Evolutionary conservation across 2,888 invertebrate species (phyloP), one percentile per base, ranked within the genome.

Genomic region (Geophilus truncorum): DNA sequence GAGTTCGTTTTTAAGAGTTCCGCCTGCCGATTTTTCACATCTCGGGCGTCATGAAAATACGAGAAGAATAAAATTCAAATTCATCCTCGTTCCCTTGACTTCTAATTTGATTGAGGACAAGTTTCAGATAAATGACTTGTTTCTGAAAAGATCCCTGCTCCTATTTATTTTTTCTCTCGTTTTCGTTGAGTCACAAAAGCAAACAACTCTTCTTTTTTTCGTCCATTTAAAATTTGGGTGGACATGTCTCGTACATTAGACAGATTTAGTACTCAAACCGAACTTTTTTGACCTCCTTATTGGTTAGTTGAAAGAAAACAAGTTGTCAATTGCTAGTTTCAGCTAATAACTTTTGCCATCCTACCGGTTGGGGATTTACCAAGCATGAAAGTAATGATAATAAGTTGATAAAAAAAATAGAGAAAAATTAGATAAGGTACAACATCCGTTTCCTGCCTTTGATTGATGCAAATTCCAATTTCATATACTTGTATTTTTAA

Each of bases 41-140:
- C 23, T 62, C 23, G 57, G 57, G 57, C 57, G 57, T 62, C 57
- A 62, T 23, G 10, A 18, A 6, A 62, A 62, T 23, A 23, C 4
- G 57, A 62, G 57, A 62, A 62, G 57, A 62, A 40, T 40, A 40
- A 40, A 62, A 62, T 62, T 62, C 57, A 62, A 62, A 62, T 62
- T 62, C 57, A 62, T 62, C 57, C 57, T 23, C 21, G 23, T 62
- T 62, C 57, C 21, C 57, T 62, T 62, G 57, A 21, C 57, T 18
- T 23, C 21, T 62, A 62, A 62, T 23, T 62, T 62, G 23, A 62
- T 62, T 62, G n/a, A 62, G 18, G 57, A 62, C 57, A 62, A 62
- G 2, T 23, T 23, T 62, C 18, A 62, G 21, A 62, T 62, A 62
- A 40, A 40, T 40, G 57, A 23, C 57, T 62, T 62, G 21, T 62